phyloP scores from a whole-genome alignment of 2,888 invertebrate genomes.

The Anticlea derivata region DNA sequence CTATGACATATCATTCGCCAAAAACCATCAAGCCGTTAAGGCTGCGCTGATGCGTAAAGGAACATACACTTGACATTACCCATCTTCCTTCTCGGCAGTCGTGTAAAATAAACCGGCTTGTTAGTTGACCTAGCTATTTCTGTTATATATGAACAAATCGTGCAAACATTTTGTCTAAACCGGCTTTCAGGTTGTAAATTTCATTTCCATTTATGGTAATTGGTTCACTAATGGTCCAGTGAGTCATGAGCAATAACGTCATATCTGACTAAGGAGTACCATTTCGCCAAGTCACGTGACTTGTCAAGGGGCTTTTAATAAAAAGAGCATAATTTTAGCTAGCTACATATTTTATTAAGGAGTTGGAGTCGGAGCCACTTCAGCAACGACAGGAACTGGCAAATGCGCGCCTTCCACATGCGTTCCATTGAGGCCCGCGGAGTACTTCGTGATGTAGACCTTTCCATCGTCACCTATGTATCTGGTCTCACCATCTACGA shows the following conservation, averaged over 20 bases:
- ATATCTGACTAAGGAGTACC: slow-evolving; percentile 26
- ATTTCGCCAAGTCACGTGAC: slow-evolving; percentile 1
- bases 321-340: neutral
- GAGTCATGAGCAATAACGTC: slow-evolving; percentile 39
- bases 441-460: slow-evolving; percentile 60
- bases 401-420: slow-evolving; percentile 54
- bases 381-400: slow-evolving; percentile 41
- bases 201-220: slow-evolving; percentile 40
- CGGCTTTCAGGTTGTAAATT: slow-evolving; percentile 29
- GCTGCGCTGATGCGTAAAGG: too few relatives aligned
- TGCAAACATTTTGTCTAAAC: slow-evolving; percentile 5
- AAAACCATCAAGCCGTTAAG: too few relatives aligned
- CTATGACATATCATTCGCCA: too few relatives aligned
- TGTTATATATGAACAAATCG: neutral
- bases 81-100: too few relatives aligned
- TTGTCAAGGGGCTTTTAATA: neutral
- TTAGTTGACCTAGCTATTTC: too few relatives aligned
- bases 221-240: slow-evolving; percentile 27
- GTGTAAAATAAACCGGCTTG: too few relatives aligned
- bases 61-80: too few relatives aligned
- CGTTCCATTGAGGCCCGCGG: slow-evolving; percentile 55
- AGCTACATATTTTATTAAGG: slow-evolving; percentile 15
- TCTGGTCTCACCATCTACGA: slow-evolving; percentile 57
- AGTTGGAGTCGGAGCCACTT: slow-evolving; percentile 18
- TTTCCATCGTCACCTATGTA: slow-evolving; percentile 60